phyloP scores from a whole-genome alignment of 2,113 vertebrate species.

The Columbina picui region DNA sequence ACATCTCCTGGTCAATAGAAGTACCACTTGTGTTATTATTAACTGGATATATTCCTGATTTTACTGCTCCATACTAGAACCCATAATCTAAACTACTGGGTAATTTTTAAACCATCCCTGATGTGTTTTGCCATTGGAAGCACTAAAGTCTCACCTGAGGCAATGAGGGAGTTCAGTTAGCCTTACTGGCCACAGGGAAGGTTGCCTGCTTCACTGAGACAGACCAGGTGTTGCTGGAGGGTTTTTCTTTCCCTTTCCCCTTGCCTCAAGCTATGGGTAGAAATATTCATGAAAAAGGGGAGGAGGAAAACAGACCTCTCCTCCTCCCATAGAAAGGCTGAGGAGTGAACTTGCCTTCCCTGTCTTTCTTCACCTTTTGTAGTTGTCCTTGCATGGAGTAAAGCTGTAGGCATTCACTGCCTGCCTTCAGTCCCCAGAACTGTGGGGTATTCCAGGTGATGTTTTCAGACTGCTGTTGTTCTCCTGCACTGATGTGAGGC shows the following conservation, averaged over 20 bases:
- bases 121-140: not conserved
- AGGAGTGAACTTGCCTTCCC: not conserved
- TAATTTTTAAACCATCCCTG: not conserved
- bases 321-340: not conserved
- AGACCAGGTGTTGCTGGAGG: not conserved
- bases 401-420: accelerated
- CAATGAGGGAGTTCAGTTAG: not conserved
- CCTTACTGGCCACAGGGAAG: not conserved
- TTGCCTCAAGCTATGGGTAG: not conserved
- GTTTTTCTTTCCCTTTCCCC: not conserved
- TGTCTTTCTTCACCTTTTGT: not conserved
- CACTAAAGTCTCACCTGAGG: not conserved
- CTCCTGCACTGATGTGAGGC: accelerated
- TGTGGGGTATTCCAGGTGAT: accelerated
- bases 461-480: accelerated
- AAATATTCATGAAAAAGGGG: not conserved
- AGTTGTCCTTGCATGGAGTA: accelerated
- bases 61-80: not conserved
- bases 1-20: not conserved
- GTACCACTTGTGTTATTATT: not conserved
- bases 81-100: not conserved
- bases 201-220: not conserved
- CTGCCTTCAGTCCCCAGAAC: not conserved
- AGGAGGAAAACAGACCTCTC: not conserved
- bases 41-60: not conserved